Evolutionary conservation across 35 echinoderm and acorn worm genomes (phyloP), one percentile per base, ranked within the genome.

Genomic region (Lytechinus variegatus): DNA sequence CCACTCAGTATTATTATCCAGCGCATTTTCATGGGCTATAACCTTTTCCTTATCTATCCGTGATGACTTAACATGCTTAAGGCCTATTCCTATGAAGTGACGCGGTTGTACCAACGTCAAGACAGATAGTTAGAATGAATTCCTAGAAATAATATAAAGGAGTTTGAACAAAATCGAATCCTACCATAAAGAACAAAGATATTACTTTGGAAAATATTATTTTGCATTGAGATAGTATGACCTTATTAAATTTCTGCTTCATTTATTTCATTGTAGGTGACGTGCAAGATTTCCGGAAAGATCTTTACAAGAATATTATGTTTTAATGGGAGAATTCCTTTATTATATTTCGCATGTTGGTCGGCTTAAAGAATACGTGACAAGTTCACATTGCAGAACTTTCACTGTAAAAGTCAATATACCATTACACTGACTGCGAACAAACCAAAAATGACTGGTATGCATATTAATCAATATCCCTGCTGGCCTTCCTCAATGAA

Each of bases 401-500:
- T n/a, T 79, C 21, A 79, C 66, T 5, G 24, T 79, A 79, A 24
- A 79, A 24, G 66, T 79, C 66, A 16, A 79, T 79, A 79, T 24
- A 24, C 56, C 56, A 79, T 24, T 24, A 79, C 66, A 24, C 66
- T 79, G 66, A 79, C 66, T 24, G 66, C n/a, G 66, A 79, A 79
- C 66, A 79, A 79, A 71, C 61, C 14, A 71, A 71, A 71, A 71
- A 79, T 79, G 19, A 79, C n/a, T 16, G 19, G 66, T 79, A 79
- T 79, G 66, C 66, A 79, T 79, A 79, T 79, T 79, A 79, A 79
- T 79, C 66, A 79, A 79, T 79, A 79, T 79, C 66, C 66, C 66
- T 79, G 19, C 66, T 79, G 66, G 66, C 66, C n/a, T 79, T 24
- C n/a, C 66, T 79, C 21, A 79, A n/a, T 79, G 66, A 19, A 79